Conservation (phyloP, 1,140 invertebrate species). For the Trialeurodes vaporariorum region DNA sequence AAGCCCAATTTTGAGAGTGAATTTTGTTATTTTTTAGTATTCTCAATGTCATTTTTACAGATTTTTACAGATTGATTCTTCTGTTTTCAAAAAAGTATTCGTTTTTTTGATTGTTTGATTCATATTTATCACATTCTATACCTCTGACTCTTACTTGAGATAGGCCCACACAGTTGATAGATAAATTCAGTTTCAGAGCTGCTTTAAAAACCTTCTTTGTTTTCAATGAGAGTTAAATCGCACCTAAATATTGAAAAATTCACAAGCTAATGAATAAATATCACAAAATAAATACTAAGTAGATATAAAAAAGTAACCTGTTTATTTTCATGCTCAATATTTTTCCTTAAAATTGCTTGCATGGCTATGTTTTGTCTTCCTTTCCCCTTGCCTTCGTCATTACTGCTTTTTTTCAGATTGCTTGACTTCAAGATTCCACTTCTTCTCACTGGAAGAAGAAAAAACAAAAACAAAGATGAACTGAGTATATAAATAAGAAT, state of each 20-base stretch:
- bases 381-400: conserved; percentile 18
- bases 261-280: neutral
- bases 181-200: too few relatives aligned
- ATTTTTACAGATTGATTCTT: too few relatives aligned
- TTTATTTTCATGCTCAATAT: conserved; percentile 43
- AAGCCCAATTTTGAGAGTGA: too few relatives aligned
- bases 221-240: conserved; percentile 11
- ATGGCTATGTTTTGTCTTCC: conserved; percentile 56
- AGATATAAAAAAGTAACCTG: conserved; percentile 35
- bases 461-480: conserved; percentile 14
- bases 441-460: conserved; percentile 38
- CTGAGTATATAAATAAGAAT: conserved; percentile 11
- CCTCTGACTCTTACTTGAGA: too few relatives aligned
- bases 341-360: conserved; percentile 57
- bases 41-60: too few relatives aligned
- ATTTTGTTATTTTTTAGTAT: too few relatives aligned
- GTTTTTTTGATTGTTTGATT: too few relatives aligned
- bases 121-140: too few relatives aligned
- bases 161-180: too few relatives aligned
- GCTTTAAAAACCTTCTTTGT: too few relatives aligned
- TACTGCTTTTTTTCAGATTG: conserved; percentile 41
- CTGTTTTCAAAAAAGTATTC: too few relatives aligned
- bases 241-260: conserved; percentile 6
- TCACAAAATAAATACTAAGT: conserved; percentile 5
- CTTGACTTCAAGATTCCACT: conserved; percentile 55